Conservation (phyloP, 2,113 vertebrate species). For the Zosterops borbonicus region DNA sequence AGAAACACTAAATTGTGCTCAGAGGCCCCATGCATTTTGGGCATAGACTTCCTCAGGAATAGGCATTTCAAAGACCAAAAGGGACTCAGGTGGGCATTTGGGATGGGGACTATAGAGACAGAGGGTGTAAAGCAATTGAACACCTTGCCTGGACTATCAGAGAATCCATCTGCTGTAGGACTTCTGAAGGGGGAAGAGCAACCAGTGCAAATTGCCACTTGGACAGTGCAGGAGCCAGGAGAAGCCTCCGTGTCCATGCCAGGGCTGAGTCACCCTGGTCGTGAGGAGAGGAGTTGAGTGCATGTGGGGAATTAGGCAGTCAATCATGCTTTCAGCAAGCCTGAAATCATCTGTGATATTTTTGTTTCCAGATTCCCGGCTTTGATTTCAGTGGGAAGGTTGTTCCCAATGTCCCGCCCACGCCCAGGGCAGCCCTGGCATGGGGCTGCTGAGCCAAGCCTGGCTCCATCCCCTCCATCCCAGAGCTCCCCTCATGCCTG, state of each 20-base stretch:
- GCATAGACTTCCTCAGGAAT: not conserved
- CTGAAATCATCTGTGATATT: constrained; percentile 46
- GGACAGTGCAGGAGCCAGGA: not conserved
- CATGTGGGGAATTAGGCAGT: not conserved
- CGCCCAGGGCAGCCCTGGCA: not conserved
- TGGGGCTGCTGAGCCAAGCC: accelerated
- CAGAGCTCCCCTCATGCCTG: not conserved
- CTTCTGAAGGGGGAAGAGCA: not conserved
- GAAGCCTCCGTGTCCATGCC: not conserved
- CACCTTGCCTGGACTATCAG: not conserved
- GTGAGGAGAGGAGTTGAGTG: not conserved
- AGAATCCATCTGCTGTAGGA: not conserved
- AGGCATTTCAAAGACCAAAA: not conserved
- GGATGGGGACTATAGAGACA: not conserved
- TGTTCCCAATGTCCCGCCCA: not conserved
- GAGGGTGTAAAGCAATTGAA: not conserved
- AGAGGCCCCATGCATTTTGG: not conserved
- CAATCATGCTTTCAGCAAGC: constrained; percentile 49
- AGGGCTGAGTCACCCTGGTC: constrained; percentile 30
- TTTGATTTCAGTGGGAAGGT: not conserved
- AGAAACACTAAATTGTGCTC: not conserved
- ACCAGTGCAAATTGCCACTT: not conserved
- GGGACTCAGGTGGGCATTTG: not conserved
- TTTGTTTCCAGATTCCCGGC: constrained; percentile 29
- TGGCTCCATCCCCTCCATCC: not conserved